A percentile compares a stretch with the other conserved stretches of the same genome.
Evolutionary conservation across 1,140 invertebrate species (phyloP).

Genomic region (Drosophila paulistorum): DNA sequence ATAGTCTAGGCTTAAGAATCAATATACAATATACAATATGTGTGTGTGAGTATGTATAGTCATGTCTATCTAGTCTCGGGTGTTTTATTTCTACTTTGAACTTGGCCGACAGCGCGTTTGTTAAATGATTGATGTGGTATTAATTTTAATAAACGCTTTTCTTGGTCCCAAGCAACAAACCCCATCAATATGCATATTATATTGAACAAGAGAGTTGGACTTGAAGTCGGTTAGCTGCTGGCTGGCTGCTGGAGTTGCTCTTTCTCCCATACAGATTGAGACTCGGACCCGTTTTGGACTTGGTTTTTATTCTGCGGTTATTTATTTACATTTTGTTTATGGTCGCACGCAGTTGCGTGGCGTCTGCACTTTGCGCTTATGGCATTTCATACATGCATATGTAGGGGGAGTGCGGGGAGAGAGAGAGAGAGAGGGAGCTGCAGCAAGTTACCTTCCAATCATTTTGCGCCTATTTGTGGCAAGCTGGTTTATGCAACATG

Average conservation of each 20-base stretch:
- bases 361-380: conserved; percentile 58
- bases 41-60: neutral
- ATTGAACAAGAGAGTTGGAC: conserved; percentile 3
- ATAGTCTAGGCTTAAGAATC: conserved; percentile 14
- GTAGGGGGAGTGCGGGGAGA: neutral
- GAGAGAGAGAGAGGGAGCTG: neutral
- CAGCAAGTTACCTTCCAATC: conserved; percentile 33
- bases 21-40: neutral
- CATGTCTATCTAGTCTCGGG: conserved; percentile 32
- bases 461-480: conserved; percentile 53
- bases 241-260: neutral
- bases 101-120: conserved; percentile 80
- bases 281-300: conserved; percentile 24
- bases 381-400: neutral
- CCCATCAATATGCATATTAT: conserved; percentile 71
- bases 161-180: conserved; percentile 28
- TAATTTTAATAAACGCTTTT: conserved; percentile 80
- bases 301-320: conserved; percentile 37
- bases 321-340: conserved; percentile 38
- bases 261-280: neutral
- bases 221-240: too few species aligned
- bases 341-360: conserved; percentile 60
- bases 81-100: conserved; percentile 59
- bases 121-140: conserved; percentile 82
- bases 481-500: conserved; percentile 37